A percentile compares a stretch with the other conserved stretches of the same genome.
Evolutionary conservation across 1,140 invertebrate genomes (phyloP).

Genomic region (Philopotamus ludificatus): DNA sequence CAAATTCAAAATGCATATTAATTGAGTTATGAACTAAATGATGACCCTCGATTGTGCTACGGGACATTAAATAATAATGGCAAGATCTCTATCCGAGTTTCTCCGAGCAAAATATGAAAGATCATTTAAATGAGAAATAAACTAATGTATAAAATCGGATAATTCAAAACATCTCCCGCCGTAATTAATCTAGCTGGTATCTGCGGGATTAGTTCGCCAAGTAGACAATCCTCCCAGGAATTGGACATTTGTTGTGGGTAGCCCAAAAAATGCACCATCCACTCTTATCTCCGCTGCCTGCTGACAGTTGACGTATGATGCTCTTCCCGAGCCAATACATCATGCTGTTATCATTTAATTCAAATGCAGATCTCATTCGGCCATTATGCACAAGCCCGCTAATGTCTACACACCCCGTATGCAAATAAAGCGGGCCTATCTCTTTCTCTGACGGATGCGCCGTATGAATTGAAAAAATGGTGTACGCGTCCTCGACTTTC

Average conservation of each 20-base stretch:
- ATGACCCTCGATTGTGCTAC: slow-evolving; percentile 17
- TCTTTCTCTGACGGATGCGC: background rate
- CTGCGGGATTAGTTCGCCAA: background rate
- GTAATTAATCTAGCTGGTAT: slow-evolving; percentile 27
- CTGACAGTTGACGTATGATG: slow-evolving; percentile 38
- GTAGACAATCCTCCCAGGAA: slow-evolving; percentile 22
- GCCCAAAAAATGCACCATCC: slow-evolving; percentile 25
- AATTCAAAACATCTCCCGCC: background rate
- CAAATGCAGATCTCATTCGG: slow-evolving; percentile 23
- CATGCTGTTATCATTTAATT: slow-evolving; percentile 41
- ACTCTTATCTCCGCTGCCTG: slow-evolving; percentile 24
- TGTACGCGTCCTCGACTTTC: too few species aligned
- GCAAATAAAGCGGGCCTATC: background rate
- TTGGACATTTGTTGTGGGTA: slow-evolving; percentile 22
- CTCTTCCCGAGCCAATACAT: slow-evolving; percentile 33
- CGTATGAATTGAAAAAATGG: background rate
- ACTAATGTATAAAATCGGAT: background rate
- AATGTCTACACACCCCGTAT: background rate
- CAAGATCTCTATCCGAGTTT: too few species aligned
- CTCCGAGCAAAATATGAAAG: too few species aligned
- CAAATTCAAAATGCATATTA: slow-evolving; percentile 22
- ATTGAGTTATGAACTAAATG: slow-evolving; percentile 24
- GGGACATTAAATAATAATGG: slow-evolving; percentile 30
- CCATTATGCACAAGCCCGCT: slow-evolving; percentile 8
- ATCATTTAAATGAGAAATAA: slow-evolving; percentile 1